A percentile compares a stretch with the other conserved stretches of the same genome.
Evolutionary conservation across 2,113 vertebrate genomes (phyloP).

Genomic region (Microcebus tavaratra): DNA sequence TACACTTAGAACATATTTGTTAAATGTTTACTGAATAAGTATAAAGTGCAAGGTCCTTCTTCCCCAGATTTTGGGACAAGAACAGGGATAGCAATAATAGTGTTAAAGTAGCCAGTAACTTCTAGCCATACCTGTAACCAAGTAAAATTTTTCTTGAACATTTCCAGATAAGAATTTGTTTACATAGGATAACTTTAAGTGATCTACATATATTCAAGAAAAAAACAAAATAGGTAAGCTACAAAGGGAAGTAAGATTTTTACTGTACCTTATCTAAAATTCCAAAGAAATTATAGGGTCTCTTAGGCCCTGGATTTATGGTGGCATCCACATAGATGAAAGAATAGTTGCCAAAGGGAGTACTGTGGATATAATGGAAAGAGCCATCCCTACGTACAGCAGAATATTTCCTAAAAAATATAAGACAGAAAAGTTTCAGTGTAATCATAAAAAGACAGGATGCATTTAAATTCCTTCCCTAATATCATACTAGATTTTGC

Average conservation of each 20-base stretch:
- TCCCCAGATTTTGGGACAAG: constrained; percentile 1
- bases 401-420: constrained; percentile 93
- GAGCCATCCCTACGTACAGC: constrained; percentile 93
- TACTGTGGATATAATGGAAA: constrained; percentile 94
- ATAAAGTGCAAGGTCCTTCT: not conserved
- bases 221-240: constrained; percentile 49
- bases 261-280: constrained; percentile 92
- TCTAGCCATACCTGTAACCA: not conserved
- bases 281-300: constrained; percentile 97
- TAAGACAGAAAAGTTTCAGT: constrained; percentile 62
- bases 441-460: constrained; percentile 7
- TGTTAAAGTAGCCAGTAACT: not conserved
- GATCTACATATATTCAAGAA: not conserved
- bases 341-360: constrained; percentile 96
- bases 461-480: not conserved
- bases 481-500: constrained; percentile 33
- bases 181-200: constrained; percentile 28
- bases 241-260: constrained; percentile 57
- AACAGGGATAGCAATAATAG: constrained; percentile 13
- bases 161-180: not conserved
- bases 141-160: constrained; percentile 32
- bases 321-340: constrained; percentile 97
- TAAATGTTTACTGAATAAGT: constrained; percentile 33
- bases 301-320: constrained; percentile 93
- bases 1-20: not conserved